Percentiles rank a stretch among this genome's conserved stretches.
Conservation (phyloP, 2,797 vertebrate species). For the Garrulus glandarius region DNA sequence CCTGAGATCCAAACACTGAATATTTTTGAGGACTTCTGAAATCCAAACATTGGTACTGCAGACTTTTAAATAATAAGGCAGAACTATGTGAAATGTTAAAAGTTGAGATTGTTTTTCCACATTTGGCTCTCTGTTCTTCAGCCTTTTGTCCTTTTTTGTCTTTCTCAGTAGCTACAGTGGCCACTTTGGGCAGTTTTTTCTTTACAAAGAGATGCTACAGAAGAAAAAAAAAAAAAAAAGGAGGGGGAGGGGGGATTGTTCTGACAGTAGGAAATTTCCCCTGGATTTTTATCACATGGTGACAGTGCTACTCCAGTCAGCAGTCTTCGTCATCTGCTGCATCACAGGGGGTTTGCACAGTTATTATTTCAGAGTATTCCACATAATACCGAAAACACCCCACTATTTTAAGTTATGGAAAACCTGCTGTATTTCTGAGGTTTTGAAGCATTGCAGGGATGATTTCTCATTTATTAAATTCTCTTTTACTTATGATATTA, state of each 20-base stretch:
- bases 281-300: not conserved
- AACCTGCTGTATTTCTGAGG: not conserved
- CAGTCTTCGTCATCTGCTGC: not conserved
- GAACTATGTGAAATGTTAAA: not conserved
- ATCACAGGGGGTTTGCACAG: not conserved
- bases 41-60: not conserved
- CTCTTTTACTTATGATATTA: not conserved
- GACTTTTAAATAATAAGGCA: not conserved
- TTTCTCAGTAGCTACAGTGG: not conserved
- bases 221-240: not conserved
- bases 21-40: not conserved
- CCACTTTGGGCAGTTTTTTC: not conserved
- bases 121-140: not conserved
- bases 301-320: not conserved
- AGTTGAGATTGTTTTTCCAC: not conserved
- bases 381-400: not conserved
- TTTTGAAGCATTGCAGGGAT: not conserved
- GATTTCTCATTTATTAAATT: not conserved
- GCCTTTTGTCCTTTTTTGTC: not conserved
- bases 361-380: not conserved
- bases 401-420: not conserved
- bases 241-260: not conserved
- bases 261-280: not conserved
- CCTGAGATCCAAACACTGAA: not conserved
- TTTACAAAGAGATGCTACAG: not conserved